A percentile compares a stretch with the other conserved stretches of the same genome.
These are phyloP conservation scores for Zoanthus sociatus DNA, from an alignment of 92 coral and sea anemone genomes.

Conservation along the genomic window DNA sequence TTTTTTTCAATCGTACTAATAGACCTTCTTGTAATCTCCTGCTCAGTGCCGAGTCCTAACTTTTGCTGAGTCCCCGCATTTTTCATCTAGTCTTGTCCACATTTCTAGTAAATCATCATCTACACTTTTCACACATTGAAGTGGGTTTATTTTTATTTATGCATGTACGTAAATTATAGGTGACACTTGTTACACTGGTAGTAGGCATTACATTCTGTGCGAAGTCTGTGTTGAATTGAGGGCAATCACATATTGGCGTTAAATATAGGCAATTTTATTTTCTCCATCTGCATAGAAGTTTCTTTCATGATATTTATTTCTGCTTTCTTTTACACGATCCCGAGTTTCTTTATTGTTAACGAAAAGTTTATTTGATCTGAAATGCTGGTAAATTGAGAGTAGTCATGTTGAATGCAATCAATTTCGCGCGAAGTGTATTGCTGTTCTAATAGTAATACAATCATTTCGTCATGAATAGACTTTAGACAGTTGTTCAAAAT, in stretches of 20 bases:
- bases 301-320: background rate
- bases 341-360: background rate
- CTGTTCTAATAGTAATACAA: constrained; percentile 39
- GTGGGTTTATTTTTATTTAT: background rate
- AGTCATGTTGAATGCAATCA: constrained; percentile 40
- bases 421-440: constrained; percentile 32
- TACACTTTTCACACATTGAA: background rate
- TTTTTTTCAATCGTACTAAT: constrained; percentile 65
- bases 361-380: constrained; percentile 31
- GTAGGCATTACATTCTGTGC: constrained; percentile 28
- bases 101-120: constrained; percentile 7
- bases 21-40: constrained; percentile 69
- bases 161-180: background rate
- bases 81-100: constrained; percentile 39
- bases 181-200: background rate
- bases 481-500: too few relatives aligned
- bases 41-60: constrained; percentile 61
- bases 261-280: constrained; percentile 37
- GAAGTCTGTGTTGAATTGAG: constrained; percentile 26
- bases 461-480: constrained; percentile 38
- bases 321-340: constrained; percentile 36
- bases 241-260: constrained; percentile 24
- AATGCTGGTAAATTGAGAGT: constrained; percentile 25
- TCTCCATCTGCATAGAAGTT: constrained; percentile 36
- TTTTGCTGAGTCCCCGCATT: constrained; percentile 67